These are phyloP conservation scores for Acrobasis consociella DNA, from an alignment of 2,888 invertebrate genomes.

Conservation along the genomic window DNA sequence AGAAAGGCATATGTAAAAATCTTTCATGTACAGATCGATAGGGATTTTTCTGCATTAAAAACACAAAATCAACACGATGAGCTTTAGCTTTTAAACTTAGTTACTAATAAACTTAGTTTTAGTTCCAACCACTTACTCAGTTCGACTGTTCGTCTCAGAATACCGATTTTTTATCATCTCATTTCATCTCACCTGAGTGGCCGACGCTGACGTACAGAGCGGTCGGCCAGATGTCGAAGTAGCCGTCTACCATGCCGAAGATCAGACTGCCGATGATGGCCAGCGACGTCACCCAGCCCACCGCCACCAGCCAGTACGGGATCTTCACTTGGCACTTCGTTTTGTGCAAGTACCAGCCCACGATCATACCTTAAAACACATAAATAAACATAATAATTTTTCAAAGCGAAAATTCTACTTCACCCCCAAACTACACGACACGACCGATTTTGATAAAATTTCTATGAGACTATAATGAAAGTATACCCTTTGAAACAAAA, in stretches of 20 bases:
- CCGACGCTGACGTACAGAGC: conserved; percentile 90
- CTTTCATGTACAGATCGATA: too few species aligned
- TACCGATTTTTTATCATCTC: too few species aligned
- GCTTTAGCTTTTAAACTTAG: too few species aligned
- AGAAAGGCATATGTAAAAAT: too few species aligned
- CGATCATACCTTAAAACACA: conserved; percentile 81
- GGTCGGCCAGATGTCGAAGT: conserved; percentile 85
- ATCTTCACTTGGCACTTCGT: conserved; percentile 85
- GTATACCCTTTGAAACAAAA: too few species aligned
- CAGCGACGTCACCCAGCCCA: conserved; percentile 84
- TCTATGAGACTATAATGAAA: too few species aligned
- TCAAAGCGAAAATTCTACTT: too few species aligned
- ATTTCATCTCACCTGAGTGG: conserved; percentile 81
- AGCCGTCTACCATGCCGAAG: conserved; percentile 86
- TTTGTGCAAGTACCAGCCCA: conserved; percentile 88
- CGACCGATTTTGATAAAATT: too few species aligned
- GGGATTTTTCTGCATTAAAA: background rate
- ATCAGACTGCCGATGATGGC: conserved; percentile 84
- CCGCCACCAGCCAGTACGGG: conserved; percentile 77
- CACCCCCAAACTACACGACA: too few species aligned
- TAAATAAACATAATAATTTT: background rate
- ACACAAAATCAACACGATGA: background rate
- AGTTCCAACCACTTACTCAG: too few species aligned
- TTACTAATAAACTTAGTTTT: too few species aligned
- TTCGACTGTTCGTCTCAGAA: too few species aligned